Evolutionary conservation across 2,888 invertebrate genomes (phyloP), one percentile per base, ranked within the genome.

Genomic region (Trichogramma dendrolimi): DNA sequence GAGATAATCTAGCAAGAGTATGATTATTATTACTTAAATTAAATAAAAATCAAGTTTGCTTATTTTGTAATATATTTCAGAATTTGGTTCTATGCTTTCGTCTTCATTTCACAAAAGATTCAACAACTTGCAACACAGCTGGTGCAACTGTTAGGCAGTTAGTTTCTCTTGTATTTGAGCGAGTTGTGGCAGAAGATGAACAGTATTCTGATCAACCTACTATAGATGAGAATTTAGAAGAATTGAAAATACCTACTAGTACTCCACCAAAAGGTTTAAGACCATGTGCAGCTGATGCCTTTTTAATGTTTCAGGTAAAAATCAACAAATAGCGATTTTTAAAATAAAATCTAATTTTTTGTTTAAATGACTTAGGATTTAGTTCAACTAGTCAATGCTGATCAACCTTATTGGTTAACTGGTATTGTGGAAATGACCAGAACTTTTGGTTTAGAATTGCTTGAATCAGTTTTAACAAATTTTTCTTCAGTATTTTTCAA

Each of bases 371-470:
- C 27, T 27, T 27, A 94, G 91, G 98, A 99, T 81, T 86, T 99
- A 71, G 96, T 98, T 46, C 94, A 96, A 76, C 81, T 99, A 56
- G 92, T 98, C 6, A 97, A 98, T 81, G 96, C 94, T 0, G 98
- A 99, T 79, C 91, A 95, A 72, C 94, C 98, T 0, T 89, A 89
- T 71, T 99, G 97, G 97, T 82, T 99, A 61, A 86, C 91, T 51
- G 97, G 96, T 5, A 92, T 98, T 82, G 92, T 94, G 4, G 97
- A 97, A 80, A 96, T 99, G 88, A 96, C 96, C 4, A 86, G 96
- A 71, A 96, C 97, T 0, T 96, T 99, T 81, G 97, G 97, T 0
- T 81, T 99, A 69, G 98, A 99, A 78, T 82, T 99, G 38, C 80
- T 99, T 53, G 98, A 99, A 78, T 93, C 95, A 0, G 91, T 97